phyloP scores from a whole-genome alignment of 2,888 invertebrate species.

The Phymatocera aterrima region DNA sequence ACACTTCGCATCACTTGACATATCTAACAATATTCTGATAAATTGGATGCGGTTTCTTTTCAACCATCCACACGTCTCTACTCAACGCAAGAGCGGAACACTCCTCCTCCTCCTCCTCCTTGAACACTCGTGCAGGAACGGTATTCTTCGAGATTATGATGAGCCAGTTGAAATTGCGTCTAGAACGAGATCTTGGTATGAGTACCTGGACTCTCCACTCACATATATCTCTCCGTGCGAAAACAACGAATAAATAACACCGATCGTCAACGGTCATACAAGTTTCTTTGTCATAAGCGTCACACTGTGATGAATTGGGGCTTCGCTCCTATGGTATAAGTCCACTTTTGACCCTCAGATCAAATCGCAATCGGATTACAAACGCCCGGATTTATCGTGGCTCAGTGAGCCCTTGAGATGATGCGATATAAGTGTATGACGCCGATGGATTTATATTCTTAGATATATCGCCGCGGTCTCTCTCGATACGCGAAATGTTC shows the following conservation, averaged over 20 bases:
- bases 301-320: conserved; percentile 4
- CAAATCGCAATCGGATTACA: conserved; percentile 30
- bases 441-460: conserved; percentile 1
- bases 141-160: too few relatives aligned
- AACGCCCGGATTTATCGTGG: conserved; percentile 31
- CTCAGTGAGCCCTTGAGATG: background rate
- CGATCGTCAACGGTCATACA: background rate
- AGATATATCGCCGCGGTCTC: background rate
- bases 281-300: conserved; percentile 1
- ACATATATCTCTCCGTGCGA: too few relatives aligned
- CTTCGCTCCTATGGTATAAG: too few relatives aligned
- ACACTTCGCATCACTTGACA: conserved; percentile 21
- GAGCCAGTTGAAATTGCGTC: conserved; percentile 40
- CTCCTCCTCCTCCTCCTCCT: background rate
- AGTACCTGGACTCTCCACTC: too few relatives aligned
- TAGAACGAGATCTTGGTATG: too few relatives aligned
- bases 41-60: conserved; percentile 43
- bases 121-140: too few relatives aligned
- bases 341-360: conserved; percentile 1
- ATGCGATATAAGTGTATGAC: conserved; percentile 1
- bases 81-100: background rate
- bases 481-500: background rate
- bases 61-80: background rate
- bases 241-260: background rate
- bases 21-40: conserved; percentile 48